Conservation (phyloP, 2,113 vertebrate genomes). For the Aegithalos caudatus region DNA sequence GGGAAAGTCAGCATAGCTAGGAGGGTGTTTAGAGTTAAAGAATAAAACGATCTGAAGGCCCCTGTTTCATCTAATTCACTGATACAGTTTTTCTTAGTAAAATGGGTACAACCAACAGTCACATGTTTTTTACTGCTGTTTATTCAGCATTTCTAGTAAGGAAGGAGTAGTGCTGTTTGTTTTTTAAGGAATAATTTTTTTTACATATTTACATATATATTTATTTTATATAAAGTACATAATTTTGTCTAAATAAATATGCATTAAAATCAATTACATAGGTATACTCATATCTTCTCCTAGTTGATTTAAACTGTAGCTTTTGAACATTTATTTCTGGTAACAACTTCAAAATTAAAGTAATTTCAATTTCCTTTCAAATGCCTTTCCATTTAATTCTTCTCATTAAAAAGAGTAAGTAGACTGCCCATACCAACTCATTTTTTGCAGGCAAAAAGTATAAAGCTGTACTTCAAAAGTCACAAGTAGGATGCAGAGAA, state of each 20-base stretch:
- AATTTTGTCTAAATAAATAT: not conserved
- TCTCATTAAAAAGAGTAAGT: not conserved
- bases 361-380: not conserved
- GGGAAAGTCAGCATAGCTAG: not conserved
- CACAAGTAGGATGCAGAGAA: not conserved
- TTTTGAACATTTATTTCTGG: not conserved
- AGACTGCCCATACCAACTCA: not conserved
- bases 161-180: not conserved
- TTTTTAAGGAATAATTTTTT: not conserved
- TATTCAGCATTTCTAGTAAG: not conserved
- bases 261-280: not conserved
- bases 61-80: not conserved
- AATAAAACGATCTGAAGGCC: not conserved
- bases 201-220: not conserved
- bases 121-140: not conserved
- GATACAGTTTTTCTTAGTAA: not conserved
- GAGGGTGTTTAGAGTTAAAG: not conserved
- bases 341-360: not conserved
- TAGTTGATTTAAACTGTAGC: not conserved
- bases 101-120: not conserved
- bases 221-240: not conserved
- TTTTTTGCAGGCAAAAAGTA: rapidly evolving
- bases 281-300: not conserved
- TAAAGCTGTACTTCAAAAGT: not conserved
- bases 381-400: not conserved